Conservation (phyloP, 2,888 invertebrate species). For the Abrostola triplasia region DNA sequence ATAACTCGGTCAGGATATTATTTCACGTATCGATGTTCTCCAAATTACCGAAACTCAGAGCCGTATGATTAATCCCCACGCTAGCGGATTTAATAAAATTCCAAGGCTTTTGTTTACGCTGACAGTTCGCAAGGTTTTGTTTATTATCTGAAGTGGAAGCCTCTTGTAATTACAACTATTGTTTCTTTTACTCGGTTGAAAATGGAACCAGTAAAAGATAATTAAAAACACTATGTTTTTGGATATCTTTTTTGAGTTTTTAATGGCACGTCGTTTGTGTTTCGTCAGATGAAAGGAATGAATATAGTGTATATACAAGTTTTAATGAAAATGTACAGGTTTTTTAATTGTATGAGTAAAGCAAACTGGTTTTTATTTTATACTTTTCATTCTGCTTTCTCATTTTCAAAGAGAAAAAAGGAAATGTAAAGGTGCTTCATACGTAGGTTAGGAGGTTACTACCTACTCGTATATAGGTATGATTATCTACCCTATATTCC, state of each 20-base stretch:
- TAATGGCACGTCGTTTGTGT: not conserved
- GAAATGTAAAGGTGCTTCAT: too few species aligned
- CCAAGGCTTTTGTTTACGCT: slow-evolving; percentile 38
- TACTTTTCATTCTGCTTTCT: too few species aligned
- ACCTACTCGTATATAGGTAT: too few species aligned
- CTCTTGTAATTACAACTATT: slow-evolving; percentile 7
- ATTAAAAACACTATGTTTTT: slow-evolving; percentile 6
- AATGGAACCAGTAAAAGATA: slow-evolving; percentile 4
- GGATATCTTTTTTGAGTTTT: not conserved
- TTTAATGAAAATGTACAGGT: too few species aligned
- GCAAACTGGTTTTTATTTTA: too few species aligned
- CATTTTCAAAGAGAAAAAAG: too few species aligned
- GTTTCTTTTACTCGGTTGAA: slow-evolving; percentile 9
- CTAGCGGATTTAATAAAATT: slow-evolving; percentile 43
- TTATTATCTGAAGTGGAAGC: slow-evolving; percentile 24
- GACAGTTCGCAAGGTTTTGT: slow-evolving; percentile 25
- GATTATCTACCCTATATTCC: too few species aligned
- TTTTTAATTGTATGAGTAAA: too few species aligned
- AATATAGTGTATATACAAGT: not conserved
- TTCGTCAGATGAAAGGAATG: not conserved
- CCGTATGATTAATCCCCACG: slow-evolving; percentile 53
- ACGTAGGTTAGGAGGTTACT: too few species aligned
- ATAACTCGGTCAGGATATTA: too few species aligned
- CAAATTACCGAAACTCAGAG: slow-evolving; percentile 23
- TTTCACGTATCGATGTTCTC: not conserved